Conservation (phyloP, 1,140 invertebrate genomes). For the Micrasema minimum region DNA sequence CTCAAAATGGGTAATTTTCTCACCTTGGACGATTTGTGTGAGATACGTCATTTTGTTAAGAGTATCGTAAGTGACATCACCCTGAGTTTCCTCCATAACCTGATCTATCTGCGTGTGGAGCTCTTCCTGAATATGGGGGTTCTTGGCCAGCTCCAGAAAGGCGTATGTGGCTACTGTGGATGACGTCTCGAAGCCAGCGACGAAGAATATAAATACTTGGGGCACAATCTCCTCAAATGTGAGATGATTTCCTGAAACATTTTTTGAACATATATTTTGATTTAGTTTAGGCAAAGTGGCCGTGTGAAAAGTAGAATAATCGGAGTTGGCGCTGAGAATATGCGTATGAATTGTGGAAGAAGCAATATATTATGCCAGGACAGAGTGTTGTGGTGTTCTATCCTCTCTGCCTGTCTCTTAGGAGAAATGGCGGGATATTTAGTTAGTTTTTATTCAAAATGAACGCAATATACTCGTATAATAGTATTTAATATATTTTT, state of each 20-base stretch:
- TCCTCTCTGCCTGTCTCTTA: no score
- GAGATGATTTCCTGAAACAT: constrained; percentile 52
- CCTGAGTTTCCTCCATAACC: constrained; percentile 54
- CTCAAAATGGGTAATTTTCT: no score
- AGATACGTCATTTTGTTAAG: constrained; percentile 65
- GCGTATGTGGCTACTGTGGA: constrained; percentile 59
- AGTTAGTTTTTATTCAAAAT: no score
- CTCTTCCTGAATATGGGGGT: constrained; percentile 66
- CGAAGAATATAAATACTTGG: constrained; percentile 59
- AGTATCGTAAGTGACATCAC: constrained; percentile 60
- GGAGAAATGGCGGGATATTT: no score
- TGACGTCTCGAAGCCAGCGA: constrained; percentile 58
- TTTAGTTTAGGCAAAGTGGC: no score
- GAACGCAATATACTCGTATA: no score
- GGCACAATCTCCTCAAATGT: constrained; percentile 53
- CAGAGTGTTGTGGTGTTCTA: no score
- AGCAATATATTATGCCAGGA: no score
- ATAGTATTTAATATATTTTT: no score
- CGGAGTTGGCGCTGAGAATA: no score
- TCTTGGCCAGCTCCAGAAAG: constrained; percentile 65
- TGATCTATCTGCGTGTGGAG: constrained; percentile 65
- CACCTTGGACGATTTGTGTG: constrained; percentile 64
- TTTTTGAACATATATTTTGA: constrained; percentile 44
- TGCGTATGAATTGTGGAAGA: no score
- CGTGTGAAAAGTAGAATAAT: no score